Evolutionary conservation across 2,888 invertebrate species (phyloP), one percentile per base, ranked within the genome.

Genomic region (Temnothorax rugatulus): DNA sequence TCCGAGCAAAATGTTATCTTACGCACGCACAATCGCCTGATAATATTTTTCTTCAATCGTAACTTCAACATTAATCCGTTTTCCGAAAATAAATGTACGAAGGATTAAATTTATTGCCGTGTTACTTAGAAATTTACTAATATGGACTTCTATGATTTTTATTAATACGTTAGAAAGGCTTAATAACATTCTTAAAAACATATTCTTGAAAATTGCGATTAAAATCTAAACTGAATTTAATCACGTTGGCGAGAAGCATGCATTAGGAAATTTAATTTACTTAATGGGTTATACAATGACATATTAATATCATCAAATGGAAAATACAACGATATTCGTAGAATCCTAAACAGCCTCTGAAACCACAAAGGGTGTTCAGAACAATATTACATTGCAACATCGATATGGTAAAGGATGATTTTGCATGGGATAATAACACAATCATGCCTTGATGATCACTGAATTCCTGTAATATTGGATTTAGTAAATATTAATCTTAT

Each of bases 321-420:
- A 68, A 68, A 77, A 66, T 66, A 66, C 25, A 47, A 75, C 11
- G 41, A 66, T 52, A 66, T 77, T 66, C 47, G 38, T 50, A 64
- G 64, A 52, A 38, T 0, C 0, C 38, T 63, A 63, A 63, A 64
- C 21, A 41, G 38, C 21, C 25, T 63, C 41, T 76, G 64, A 76
- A 66, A 41, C 21, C 38, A 77, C 41, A 66, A 34, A 66, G 64
- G 18, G 21, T 38, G 25, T 25, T 52, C 18, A 64, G 64, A 64
- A 54, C 13, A 76, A 50, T 50, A 7, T 7, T 9, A n/a, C 52
- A 4, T 13, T 13, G 25, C 25, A 64, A 52, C 11, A 41, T 34
- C 8, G 25, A 54, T 52, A 13, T 13, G n/a, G 7, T 66, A 76
- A 64, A 76, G 18, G 11, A 8, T 54, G 41, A 66, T 54, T 54